phyloP scores from a whole-genome alignment of 2,888 invertebrate genomes.

The Synanthedon formicaeformis region DNA sequence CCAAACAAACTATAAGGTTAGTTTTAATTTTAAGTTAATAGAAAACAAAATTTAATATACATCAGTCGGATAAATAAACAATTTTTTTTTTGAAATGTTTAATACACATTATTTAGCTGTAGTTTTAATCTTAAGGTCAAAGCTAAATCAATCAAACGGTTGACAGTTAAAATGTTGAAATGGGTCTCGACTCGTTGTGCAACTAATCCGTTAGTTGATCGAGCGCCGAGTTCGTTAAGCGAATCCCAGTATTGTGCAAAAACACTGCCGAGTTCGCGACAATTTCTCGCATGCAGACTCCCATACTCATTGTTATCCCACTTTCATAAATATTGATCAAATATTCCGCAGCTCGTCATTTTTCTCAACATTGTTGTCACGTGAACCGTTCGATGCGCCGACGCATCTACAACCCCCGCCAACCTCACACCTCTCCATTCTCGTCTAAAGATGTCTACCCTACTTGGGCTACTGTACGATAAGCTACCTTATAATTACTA shows the following conservation, averaged over 20 bases:
- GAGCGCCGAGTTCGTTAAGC: conserved; percentile 4
- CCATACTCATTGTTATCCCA: conserved; percentile 53
- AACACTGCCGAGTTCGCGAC: conserved; percentile 28
- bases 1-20: no score
- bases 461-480: conserved; percentile 26
- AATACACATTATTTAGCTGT: no score
- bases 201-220: conserved; percentile 5
- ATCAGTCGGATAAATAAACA: no score
- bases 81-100: no score
- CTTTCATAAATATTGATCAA: conserved; percentile 55
- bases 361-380: conserved; percentile 60
- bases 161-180: conserved; percentile 3
- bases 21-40: no score
- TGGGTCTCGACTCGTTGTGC: background rate
- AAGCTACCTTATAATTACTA: conserved; percentile 39
- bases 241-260: conserved; percentile 32
- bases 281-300: conserved; percentile 42
- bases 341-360: conserved; percentile 23
- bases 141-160: conserved; percentile 4
- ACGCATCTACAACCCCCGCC: conserved; percentile 13
- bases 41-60: no score
- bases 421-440: background rate
- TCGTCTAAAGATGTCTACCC: background rate
- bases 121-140: no score
- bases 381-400: conserved; percentile 24